Evolutionary conservation across 1,140 invertebrate species (phyloP), one percentile per base, ranked within the genome.

Genomic region (Dendroctonus ponderosae): DNA sequence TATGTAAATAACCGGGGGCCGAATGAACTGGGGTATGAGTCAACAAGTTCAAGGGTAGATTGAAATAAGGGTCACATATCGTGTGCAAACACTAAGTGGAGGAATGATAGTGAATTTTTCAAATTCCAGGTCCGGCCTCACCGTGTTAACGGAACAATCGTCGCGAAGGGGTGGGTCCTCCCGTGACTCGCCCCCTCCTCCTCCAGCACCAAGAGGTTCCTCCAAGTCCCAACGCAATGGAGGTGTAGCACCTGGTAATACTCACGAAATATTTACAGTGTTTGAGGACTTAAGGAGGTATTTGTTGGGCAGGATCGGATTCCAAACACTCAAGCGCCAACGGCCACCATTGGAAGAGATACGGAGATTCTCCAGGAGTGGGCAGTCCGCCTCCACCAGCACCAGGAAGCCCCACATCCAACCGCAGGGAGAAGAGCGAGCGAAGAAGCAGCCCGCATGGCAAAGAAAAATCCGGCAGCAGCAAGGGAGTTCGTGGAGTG

Each of bases 361-460:
- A 83, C 63, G 82, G 81, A 1, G 81, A 83, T 71, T 83, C 81
- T 11, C 81, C 82, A 37, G 82, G 82, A 48, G 81, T 82, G 48
- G 81, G 82, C 5, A 77, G 79, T 53, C 81, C 81, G 12, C 78
- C 77, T 46, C 79, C 79, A 48, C 77, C 77, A 6, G 74, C 75
- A 0, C 80, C 80, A 6, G 78, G 80, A 5, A 81, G 80, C 69
- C 81, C 81, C 7, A 80, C 80, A 3, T 77, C 80, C 50, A 75
- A 77, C 0, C 72, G 81, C 7, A 80, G 15, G 77, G 76, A 49
- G 75, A 75, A 46, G 78, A 78, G 7, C 74, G 79, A 52, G 15
- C 39, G 53, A 41, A 44, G 57, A n/a, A 48, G 8, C 78, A 80
- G 26, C 79, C 80, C 8, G 77, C 79, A 70, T 77, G 81, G 26